Evolutionary conservation across 2,113 vertebrate species (phyloP).

Genomic region (Donacobius atricapilla): DNA sequence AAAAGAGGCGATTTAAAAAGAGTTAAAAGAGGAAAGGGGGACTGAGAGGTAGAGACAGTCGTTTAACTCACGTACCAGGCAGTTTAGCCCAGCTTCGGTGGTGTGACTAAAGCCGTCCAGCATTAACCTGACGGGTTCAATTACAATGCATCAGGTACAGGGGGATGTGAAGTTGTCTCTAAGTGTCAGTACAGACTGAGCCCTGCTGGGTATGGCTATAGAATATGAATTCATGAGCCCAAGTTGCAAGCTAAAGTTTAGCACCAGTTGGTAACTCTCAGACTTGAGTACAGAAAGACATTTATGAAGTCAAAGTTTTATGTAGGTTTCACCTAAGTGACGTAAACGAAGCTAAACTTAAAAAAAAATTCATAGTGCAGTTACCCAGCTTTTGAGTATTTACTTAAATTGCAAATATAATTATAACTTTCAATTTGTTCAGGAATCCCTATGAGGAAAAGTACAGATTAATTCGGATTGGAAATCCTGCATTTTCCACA

Average conservation of each 20-base stretch:
- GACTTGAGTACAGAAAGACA: not conserved
- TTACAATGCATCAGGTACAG: accelerated
- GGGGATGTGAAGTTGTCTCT: not conserved
- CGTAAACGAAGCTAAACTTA: not conserved
- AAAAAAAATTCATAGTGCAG: not conserved
- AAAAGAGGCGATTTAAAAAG: not conserved
- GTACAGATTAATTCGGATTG: constrained; percentile 89
- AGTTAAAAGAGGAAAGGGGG: not conserved
- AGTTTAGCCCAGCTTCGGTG: accelerated
- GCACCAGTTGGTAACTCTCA: not conserved
- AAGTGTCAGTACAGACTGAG: not conserved
- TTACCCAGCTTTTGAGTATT: not conserved
- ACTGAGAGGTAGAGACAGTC: not conserved
- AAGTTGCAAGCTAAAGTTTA: not conserved
- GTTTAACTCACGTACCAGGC: accelerated
- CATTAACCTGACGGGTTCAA: accelerated
- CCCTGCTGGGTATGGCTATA: not conserved
- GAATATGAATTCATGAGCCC: not conserved
- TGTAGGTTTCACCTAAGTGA: accelerated
- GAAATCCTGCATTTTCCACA: constrained; percentile 88
- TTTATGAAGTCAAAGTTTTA: not conserved
- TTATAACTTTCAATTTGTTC: not conserved
- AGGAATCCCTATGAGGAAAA: constrained; percentile 92
- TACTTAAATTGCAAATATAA: not conserved
- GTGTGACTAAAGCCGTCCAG: not conserved